These are phyloP conservation scores for Eupithecia subfuscata DNA, from an alignment of 2,888 invertebrate genomes.

Conservation along the genomic window DNA sequence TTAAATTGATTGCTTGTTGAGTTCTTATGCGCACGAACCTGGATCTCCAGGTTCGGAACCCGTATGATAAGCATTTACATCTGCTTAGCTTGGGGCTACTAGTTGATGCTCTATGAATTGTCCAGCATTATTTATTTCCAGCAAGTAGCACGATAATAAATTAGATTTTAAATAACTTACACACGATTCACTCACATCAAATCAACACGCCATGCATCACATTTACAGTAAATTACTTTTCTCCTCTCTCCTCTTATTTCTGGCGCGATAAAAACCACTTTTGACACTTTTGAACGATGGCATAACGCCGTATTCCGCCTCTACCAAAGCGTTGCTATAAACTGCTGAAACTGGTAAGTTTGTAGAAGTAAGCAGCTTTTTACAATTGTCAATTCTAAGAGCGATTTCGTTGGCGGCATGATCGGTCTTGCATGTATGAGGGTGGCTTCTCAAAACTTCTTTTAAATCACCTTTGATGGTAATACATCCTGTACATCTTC, in stretches of 20 bases:
- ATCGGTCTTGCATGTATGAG: conserved; percentile 3
- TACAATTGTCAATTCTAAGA: conserved; percentile 1
- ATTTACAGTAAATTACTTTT: neutral
- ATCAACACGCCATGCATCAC: neutral
- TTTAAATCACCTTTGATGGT: neutral
- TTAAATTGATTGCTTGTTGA: no score
- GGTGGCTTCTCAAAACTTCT: neutral
- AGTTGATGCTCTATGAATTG: neutral
- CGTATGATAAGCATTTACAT: neutral
- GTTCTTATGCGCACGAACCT: no score
- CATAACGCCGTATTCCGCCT: neutral
- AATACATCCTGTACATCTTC: neutral
- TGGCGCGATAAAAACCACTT: neutral
- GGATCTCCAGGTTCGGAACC: no score
- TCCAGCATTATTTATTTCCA: neutral
- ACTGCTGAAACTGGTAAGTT: conserved; percentile 2
- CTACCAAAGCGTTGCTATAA: neutral
- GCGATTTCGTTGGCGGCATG: neutral
- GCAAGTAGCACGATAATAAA: neutral
- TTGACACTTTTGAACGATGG: conserved; percentile 3
- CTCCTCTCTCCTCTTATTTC: neutral
- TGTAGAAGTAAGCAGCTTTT: neutral
- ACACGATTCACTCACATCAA: neutral
- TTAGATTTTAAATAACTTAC: no score
- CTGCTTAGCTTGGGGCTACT: neutral